Conservation (phyloP, 2,888 invertebrate species). For the Erebia ligea region DNA sequence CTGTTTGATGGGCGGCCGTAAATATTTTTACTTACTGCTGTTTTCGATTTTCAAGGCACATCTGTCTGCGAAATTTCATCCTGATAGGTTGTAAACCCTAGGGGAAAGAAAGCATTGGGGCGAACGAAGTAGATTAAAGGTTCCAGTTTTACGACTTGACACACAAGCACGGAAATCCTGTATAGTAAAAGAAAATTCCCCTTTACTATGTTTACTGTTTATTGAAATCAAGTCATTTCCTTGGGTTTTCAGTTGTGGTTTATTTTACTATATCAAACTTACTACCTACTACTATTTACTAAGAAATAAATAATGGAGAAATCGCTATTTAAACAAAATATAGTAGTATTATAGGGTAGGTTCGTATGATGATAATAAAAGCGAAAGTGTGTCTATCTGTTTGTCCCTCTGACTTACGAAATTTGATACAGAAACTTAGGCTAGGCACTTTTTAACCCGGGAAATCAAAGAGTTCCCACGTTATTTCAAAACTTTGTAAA, state of each 20-base stretch:
- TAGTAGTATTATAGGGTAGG: not conserved
- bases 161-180: slow-evolving; percentile 32
- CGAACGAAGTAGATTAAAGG: slow-evolving; percentile 40
- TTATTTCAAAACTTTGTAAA: too few species aligned
- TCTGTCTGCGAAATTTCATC: slow-evolving; percentile 37
- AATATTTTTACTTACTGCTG: slow-evolving; percentile 39
- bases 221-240: slow-evolving; percentile 26
- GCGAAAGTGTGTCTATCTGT: too few species aligned
- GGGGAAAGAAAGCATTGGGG: slow-evolving; percentile 38
- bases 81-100: slow-evolving; percentile 39
- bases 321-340: not conserved
- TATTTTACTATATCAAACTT: not conserved
- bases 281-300: not conserved
- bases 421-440: too few species aligned
- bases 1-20: slow-evolving; percentile 36
- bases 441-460: too few species aligned
- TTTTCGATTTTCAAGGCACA: slow-evolving; percentile 43
- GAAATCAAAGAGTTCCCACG: too few species aligned
- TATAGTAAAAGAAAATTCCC: slow-evolving; percentile 34
- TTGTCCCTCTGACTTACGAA: too few species aligned
- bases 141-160: slow-evolving; percentile 40
- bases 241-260: slow-evolving; percentile 8
- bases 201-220: slow-evolving; percentile 26
- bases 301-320: not conserved
- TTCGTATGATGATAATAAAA: too few species aligned